Conservation (phyloP, 2,797 vertebrate species). For the Melanotaenia nigrans region DNA sequence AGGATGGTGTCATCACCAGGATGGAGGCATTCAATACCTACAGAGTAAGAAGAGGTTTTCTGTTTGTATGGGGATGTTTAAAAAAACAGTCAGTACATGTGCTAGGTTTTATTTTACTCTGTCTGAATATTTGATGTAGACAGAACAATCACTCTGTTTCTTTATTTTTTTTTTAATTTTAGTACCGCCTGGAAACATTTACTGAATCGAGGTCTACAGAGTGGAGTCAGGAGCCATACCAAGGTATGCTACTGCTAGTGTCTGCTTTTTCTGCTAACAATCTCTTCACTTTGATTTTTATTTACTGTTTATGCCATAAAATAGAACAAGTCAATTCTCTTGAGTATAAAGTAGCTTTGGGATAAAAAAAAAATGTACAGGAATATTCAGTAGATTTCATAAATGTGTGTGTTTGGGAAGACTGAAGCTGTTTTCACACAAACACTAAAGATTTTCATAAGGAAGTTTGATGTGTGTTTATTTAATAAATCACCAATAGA, state of each 20-base stretch:
- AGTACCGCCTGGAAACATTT: slow-evolving; percentile 87
- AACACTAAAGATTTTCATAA: too few relatives aligned
- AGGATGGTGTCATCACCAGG: slow-evolving; percentile 72
- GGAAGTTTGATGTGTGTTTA: too few relatives aligned
- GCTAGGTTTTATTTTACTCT: neutral
- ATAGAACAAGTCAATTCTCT: too few relatives aligned
- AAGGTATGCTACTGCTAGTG: slow-evolving; percentile 41
- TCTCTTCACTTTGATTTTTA: neutral
- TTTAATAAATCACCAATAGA: too few relatives aligned
- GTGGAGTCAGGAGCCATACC: slow-evolving; percentile 66
- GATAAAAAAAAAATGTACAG: too few relatives aligned
- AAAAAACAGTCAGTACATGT: neutral
- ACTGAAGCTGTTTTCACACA: too few relatives aligned
- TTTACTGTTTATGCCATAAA: neutral
- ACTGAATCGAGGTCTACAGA: slow-evolving; percentile 76
- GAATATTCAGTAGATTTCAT: too few relatives aligned
- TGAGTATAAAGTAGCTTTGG: too few relatives aligned
- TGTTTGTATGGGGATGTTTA: neutral
- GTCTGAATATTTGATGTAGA: neutral
- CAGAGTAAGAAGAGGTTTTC: slow-evolving; percentile 65
- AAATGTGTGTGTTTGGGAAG: too few relatives aligned
- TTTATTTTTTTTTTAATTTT: slow-evolving; percentile 14
- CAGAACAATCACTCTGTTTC: neutral
- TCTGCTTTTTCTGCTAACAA: neutral
- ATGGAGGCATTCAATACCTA: slow-evolving; percentile 83